Base-by-base conservation (phyloP, 1,140 invertebrate genomes). In the Drosophila teissieri region DNA sequence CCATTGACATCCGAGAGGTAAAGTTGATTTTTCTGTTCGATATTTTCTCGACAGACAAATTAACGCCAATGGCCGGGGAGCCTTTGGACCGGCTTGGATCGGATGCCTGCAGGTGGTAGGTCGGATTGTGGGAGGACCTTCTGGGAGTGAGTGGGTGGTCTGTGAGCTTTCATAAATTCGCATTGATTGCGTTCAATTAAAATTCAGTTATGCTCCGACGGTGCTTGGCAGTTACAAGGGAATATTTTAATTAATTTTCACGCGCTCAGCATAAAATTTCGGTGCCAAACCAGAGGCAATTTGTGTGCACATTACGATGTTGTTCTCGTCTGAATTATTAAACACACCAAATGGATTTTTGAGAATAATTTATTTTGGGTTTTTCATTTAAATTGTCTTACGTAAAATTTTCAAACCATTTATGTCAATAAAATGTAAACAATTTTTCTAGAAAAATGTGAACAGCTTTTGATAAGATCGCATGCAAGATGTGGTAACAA, bases 161-260 rank as follows among this genome's bases (percentile, higher is more conserved):
- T 31, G 40, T 34, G 52, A 40, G 83, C 78, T 57, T 88, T 68
- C 68, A 89, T 88, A 84, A 90, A 86, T 78, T 88, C 88, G 68
- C 83, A 90, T 90, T 90, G 88, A 90, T 90, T 90, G 88, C 74
- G 88, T 90, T 90, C 88, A 90, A 90, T 90, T 90, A 90, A 90
- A 91, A 90, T 90, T 90, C 88, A 90, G 88, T 90, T 90, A 90
- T 90, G 88, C 88, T 88, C 79, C 64, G 79, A 54, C 83, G 80
- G 79, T 75, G 83, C 51, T 83, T 79, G 82, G 76, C 73, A 90
- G 74, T 78, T 70, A 78, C 83, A 85, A 74, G 73, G 72, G 80
- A 90, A 90, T 90, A 90, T 90, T 90, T 90, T 90, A 90, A 90
- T 90, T 90, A 88, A 90, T 88, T 90, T 90, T 90, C 88, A 78